phyloP scores from a whole-genome alignment of 2,888 invertebrate genomes.

The Leptogaster cylindrica region DNA sequence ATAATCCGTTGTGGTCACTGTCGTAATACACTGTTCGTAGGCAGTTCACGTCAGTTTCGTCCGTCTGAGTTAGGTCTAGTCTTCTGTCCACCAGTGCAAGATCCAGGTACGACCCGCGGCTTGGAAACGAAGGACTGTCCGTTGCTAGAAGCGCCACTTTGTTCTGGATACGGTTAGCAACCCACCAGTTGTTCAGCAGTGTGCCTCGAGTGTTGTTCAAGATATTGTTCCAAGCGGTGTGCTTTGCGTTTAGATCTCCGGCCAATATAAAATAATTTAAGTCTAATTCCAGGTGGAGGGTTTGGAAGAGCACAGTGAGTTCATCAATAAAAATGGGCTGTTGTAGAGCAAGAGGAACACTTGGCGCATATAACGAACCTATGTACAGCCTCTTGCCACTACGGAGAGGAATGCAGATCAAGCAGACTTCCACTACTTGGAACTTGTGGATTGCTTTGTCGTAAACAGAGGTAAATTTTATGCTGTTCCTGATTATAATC shows the following conservation, averaged over 20 bases:
- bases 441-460: background rate
- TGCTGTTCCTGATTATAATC: background rate
- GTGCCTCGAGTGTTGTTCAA: background rate
- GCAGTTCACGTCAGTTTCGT: background rate
- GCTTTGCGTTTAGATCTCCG: slow-evolving; percentile 6
- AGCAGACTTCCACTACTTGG: background rate
- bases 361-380: background rate
- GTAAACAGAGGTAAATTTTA: background rate
- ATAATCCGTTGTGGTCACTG: background rate
- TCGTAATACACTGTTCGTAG: background rate
- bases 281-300: background rate
- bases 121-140: background rate
- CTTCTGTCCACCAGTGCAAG: background rate
- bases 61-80: background rate
- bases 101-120: background rate
- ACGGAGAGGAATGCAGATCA: background rate
- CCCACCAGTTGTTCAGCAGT: background rate
- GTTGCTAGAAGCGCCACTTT: no score
- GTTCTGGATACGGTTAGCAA: background rate
- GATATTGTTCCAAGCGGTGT: background rate
- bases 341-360: no score
- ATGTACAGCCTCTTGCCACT: background rate
- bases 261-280: background rate
- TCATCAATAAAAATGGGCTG: background rate
- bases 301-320: background rate